These are phyloP conservation scores for Champsocephalus esox DNA, from an alignment of 2,797 vertebrate species.

Conservation along the genomic window DNA sequence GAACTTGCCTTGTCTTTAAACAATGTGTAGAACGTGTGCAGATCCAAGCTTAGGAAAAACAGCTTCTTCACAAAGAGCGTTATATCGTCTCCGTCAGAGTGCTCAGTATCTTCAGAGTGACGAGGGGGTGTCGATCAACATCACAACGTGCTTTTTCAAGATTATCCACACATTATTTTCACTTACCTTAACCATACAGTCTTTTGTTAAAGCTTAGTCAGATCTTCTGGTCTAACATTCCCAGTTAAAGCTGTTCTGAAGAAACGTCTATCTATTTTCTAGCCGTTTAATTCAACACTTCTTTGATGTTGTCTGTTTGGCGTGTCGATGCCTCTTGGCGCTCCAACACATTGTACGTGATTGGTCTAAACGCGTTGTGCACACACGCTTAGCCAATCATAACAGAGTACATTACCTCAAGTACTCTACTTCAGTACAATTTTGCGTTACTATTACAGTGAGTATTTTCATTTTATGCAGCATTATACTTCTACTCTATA, in stretches of 20 bases:
- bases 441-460: no score
- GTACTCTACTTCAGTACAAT: no score
- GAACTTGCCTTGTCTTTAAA: conserved; percentile 1
- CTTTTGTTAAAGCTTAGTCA: background rate
- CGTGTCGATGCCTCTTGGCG: background rate
- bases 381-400: no score
- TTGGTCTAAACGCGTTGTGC: no score
- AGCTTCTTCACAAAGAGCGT: conserved; percentile 1
- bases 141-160: conserved; percentile 3
- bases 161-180: conserved; percentile 41
- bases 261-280: no score
- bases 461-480: no score
- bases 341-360: no score
- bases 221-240: background rate
- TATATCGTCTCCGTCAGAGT: background rate
- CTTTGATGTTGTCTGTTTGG: background rate
- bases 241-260: background rate
- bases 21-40: conserved; percentile 7
- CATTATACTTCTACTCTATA: no score
- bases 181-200: background rate
- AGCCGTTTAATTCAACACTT: background rate
- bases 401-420: no score
- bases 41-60: background rate
- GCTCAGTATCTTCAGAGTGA: background rate
- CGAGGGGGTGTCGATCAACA: conserved; percentile 33